Base-by-base conservation (phyloP, 2,797 vertebrate species). In the Coracias cyanogaster region DNA sequence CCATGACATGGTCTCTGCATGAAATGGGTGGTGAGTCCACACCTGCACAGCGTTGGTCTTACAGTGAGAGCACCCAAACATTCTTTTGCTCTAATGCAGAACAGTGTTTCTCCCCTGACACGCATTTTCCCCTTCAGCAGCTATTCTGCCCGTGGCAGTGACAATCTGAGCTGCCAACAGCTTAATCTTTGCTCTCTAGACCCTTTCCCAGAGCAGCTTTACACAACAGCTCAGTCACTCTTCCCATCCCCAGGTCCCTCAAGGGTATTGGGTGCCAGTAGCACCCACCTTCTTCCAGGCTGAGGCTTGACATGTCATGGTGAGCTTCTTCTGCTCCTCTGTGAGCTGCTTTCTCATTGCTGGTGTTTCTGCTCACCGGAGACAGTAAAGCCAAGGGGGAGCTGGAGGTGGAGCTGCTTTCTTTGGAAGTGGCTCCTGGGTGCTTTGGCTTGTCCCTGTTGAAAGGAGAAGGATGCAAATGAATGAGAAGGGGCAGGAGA, bases 351-450 rank as follows among this genome's bases (percentile, higher is more conserved):
- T 93, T 97, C 91, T 98, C 97, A 0, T 26, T 24, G 76, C 67
- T 7, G 4, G 48, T 9, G 20, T 87, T 98, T 80, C 82, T 87
- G 88, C 85, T 76, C 2, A 3, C 61, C 2, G 96, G 93, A 45
- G 97, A 97, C 31, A 96, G 76, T 9, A 95, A 76, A 22, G 71
- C 74, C 79, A 95, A 24, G 8, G 98, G 98, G 2, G 97, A 97
- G 5, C 72, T 70, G 16, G 97, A 61, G 3, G 84, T 83, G 14
- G 89, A 90, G 76, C 67, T 69, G 31, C 77, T 92, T 77, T 98
- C 98, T 81, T 94, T 97, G 89, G 95, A 52, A 3, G 26, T 57
- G 37, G 51, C 66, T 87, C 77, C 94, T 33, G 93, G 51, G 6
- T 83, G 62, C 72, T 89, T 96, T 60, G 83, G 69, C 54, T 71